A percentile compares a stretch with the other conserved stretches of the same genome.
These are phyloP conservation scores for Teleogryllus oceanicus DNA, from an alignment of 2,888 invertebrate genomes.

Conservation along the genomic window DNA sequence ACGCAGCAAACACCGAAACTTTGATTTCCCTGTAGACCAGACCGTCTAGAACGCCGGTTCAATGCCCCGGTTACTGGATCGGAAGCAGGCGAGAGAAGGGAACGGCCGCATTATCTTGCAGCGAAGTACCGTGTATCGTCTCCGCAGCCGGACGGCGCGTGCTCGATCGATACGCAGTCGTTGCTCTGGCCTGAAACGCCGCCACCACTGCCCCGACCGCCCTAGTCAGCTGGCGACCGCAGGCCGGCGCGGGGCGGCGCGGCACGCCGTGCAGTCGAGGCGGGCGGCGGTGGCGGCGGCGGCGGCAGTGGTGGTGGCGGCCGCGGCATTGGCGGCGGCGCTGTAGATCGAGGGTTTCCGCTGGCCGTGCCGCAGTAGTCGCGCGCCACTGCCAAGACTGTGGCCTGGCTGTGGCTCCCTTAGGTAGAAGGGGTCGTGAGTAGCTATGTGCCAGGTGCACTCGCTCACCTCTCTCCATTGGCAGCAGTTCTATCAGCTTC, in stretches of 20 bases:
- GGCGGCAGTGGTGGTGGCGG: background rate
- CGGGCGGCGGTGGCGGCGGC: background rate
- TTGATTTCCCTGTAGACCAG: too few relatives aligned
- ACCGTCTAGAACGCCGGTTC: too few relatives aligned
- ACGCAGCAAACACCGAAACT: too few relatives aligned
- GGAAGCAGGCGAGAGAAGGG: background rate
- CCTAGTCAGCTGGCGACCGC: background rate
- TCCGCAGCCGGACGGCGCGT: constrained; percentile 11
- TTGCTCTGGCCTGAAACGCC: background rate
- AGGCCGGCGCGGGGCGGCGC: background rate
- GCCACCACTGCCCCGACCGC: background rate
- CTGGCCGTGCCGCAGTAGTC: too few relatives aligned
- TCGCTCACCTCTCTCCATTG: too few relatives aligned
- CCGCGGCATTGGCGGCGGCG: background rate
- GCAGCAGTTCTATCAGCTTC: too few relatives aligned
- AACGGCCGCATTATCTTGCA: background rate
- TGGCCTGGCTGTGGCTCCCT: too few relatives aligned
- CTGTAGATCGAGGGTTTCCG: background rate
- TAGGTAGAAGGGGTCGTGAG: too few relatives aligned
- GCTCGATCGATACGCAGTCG: constrained; percentile 21
- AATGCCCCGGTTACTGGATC: too few relatives aligned
- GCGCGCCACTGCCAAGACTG: too few relatives aligned
- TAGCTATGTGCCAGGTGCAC: too few relatives aligned
- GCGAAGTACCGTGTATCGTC: background rate
- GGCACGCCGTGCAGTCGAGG: background rate